Base-by-base conservation (phyloP, 2,797 vertebrate species). In the Semotilus atromaculatus region DNA sequence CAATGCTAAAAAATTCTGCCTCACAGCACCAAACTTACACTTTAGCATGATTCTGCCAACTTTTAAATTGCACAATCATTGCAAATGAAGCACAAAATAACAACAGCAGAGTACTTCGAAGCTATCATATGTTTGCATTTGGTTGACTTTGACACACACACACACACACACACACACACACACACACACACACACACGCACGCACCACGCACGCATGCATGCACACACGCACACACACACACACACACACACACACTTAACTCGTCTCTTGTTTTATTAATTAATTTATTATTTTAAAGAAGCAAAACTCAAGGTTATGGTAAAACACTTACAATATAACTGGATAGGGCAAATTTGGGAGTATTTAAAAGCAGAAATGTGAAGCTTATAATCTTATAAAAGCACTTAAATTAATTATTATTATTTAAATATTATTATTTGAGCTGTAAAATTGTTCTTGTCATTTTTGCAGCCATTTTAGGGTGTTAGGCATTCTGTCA, bases 31-130 rank as follows among this genome's bases (percentile, higher is more conserved):
- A 19, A 45, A 64, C 76, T 21, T 16, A 26, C 26, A 71, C 48
- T 43, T 45, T 19, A 11, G 29, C 38, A 53, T 40, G 29, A 72
- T 72, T 64, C 70, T 66, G 23, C 58, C 23, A 64, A 26, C 16
- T 55, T 55, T 51, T 67, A 19, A 16, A 55, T 76, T 21, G n/a
- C 60, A 66, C 31, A 14, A 31, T 71, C 13, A 68, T 68, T 76
- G 19, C 48, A 80, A 34, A 14, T 80, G 10, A 55, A 81, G 43
- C 11, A 82, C 29, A 82, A 34, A 82, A 82, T 45, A 74, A 67
- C 60, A 80, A 48, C 55, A 23, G 18, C 62, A n/a, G 21, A 66
- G 81, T 7, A 10, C 45, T 66, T 34, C 19, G 53, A 70, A 70
- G 51, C 21, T 53, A 2, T 21, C 51, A 21, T 53, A 55, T n/a